Percentiles rank a stretch among this genome's conserved stretches.
These are phyloP conservation scores for Blera fallax DNA, from an alignment of 2,888 invertebrate species.

Conservation along the genomic window DNA sequence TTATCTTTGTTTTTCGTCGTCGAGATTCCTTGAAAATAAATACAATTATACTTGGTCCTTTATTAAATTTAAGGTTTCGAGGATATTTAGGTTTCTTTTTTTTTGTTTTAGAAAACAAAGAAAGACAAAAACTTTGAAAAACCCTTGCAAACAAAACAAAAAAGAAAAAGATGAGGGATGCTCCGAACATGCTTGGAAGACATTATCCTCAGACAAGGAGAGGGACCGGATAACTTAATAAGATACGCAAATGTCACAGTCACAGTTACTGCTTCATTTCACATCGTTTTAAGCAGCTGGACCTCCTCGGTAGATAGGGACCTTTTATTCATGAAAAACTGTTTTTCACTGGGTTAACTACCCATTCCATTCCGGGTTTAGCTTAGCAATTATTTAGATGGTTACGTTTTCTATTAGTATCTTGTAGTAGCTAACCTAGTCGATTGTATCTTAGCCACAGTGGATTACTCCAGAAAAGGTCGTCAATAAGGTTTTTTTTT, in stretches of 20 bases:
- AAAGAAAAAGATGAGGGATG: neutral
- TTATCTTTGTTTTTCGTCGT: constrained; percentile 37
- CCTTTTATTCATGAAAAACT: neutral
- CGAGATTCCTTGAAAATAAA: constrained; percentile 28
- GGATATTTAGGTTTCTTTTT: neutral
- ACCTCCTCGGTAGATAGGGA: neutral
- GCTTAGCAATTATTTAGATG: no score
- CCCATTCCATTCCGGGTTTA: no score
- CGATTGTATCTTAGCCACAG: no score
- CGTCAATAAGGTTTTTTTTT: no score
- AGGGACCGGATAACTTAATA: neutral
- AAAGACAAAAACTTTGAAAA: neutral
- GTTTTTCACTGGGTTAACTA: neutral
- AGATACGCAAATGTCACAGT: neutral
- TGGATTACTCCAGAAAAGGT: no score
- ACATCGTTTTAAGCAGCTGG: neutral
- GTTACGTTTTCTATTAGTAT: no score
- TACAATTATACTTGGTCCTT: constrained; percentile 25
- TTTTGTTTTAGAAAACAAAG: no score
- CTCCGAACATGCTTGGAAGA: neutral
- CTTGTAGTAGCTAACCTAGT: no score
- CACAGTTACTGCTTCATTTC: neutral
- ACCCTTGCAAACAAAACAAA: no score
- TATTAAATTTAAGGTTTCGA: constrained; percentile 29
- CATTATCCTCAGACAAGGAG: neutral